Base-by-base conservation (phyloP, 30 jellyfish, hydroid and myxozoan genomes). In the Aurelia sp. region DNA sequence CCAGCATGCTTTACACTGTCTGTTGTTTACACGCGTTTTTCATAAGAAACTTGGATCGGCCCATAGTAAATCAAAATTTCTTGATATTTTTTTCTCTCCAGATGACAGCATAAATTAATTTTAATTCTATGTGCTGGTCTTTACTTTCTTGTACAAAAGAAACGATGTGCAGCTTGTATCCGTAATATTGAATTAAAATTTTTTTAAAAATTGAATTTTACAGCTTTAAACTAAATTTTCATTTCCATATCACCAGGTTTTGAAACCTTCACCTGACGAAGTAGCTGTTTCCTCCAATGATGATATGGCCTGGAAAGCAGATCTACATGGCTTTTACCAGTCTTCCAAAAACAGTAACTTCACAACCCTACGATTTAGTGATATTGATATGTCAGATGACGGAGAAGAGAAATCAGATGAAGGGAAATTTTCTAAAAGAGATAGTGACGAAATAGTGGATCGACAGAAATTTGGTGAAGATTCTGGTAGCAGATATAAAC, bases 301-400 rank as follows among this genome's bases (percentile, higher is more conserved):
- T 17, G 48, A 61, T 5, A 71, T 57, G 86, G 75, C 86, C 9
- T 83, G 92, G 92, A 53, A 72, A 13, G 51, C 86, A 3, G 80
- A 59, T 38, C 57, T 31, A 15, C 92, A 75, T 33, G 92, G 82
- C 11, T 83, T 83, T 63, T 67, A 83, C 61, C 92, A 75, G 21
- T 59, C 78, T 1, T 30, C 77, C 19, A 77, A 52, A 55, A 70
- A 16, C 30, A 69, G 80, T 63, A 64, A 55, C 60, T 83, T 69
- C 58, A 19, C 63, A 15, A 19, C 63, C 4, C 27, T 53, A 17
- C 77, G 31, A 77, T 77, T 77, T 20, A 30, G 22, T 24, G 77
- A 44, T 21, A 33, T 13, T 30, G 88, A 77, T 10, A 10, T 21
- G 22, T 9, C 31, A 18, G 61, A 58, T 11, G 57, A 12, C 2